Conservation (phyloP, 2,113 vertebrate species). For the Trinectes maculatus region DNA sequence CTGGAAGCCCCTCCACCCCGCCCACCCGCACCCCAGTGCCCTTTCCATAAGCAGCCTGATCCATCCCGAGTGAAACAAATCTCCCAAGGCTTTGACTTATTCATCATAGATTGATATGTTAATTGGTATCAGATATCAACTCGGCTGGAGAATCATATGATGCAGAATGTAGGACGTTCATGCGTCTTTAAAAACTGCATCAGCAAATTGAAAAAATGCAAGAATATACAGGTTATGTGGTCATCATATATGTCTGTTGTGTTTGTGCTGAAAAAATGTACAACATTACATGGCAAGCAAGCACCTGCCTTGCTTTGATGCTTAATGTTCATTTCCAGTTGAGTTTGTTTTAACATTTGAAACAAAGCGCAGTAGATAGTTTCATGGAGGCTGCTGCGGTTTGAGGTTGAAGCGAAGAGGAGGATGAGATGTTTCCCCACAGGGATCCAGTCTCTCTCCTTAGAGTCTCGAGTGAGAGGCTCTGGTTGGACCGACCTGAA, state of each 20-base stretch:
- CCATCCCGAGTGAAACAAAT: not conserved
- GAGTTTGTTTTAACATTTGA: slow-evolving; percentile 38
- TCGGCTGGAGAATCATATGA: no score
- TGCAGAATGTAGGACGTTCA: no score
- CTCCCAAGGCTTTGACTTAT: not conserved
- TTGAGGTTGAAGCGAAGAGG: slow-evolving; percentile 50
- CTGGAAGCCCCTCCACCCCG: slow-evolving; percentile 9
- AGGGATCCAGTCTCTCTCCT: slow-evolving; percentile 44
- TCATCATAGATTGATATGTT: not conserved
- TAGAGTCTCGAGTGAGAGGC: slow-evolving; percentile 40
- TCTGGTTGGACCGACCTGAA: no score
- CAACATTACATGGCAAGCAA: slow-evolving; percentile 35
- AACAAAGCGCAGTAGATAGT: slow-evolving; percentile 11
- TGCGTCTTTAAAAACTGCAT: no score
- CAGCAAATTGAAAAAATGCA: no score
- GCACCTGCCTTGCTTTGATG: slow-evolving; percentile 56
- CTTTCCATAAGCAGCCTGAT: not conserved
- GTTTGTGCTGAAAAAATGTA: no score
- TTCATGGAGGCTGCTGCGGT: slow-evolving; percentile 43
- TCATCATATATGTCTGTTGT: no score
- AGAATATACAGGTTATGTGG: no score
- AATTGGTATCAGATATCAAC: not conserved
- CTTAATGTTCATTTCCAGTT: slow-evolving; percentile 19
- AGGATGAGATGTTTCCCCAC: slow-evolving; percentile 54
- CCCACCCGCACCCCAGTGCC: not conserved